Base-by-base conservation (phyloP, 2,888 invertebrate species). In the Ophion costatus region DNA sequence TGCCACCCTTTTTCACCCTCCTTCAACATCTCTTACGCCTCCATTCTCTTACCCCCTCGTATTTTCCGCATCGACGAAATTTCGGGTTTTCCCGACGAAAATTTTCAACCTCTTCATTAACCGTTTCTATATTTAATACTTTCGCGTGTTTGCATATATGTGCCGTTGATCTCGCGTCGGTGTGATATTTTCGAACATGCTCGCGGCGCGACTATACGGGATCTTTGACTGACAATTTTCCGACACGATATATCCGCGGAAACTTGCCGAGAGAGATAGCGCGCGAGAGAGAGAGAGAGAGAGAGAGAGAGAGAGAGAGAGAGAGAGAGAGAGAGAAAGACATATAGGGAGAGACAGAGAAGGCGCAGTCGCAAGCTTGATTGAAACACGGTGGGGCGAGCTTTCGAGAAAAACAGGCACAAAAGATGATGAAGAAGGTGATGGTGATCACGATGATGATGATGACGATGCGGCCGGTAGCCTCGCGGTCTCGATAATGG, bases 141-240 rank as follows among this genome's bases (percentile, higher is more conserved):
- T 24, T 45, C 11, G 22, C 56, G 6, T 11, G 20, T 74, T 29
- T 20, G 59, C 63, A 66, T 69, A 42, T 51, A 51, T 22, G 67
- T 76, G 63, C 38, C 9, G 11, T 42, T 14, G 66, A 51, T 51
- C 69, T 67, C 73, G 45, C 42, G 61, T 22, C 33, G 64, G n/a
- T 66, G 79, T 76, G 79, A 73, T 80, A 76, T 82, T 73, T 76
- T 74, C 56, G 67, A 80, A 73, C 79, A 59, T 79, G 61, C 76
- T 56, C 80, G 56, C 82, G 74, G 63, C 66, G 42, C 82, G 79
- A 45, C 82, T 85, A 85, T 85, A 80, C 76, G 85, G 56, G 71
- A 85, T 79, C 80, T 85, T 80, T 82, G 82, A 84, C 84, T 84
- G 84, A 80, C 79, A 71, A 80, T 82, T 80, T 84, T 81, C 77